Evolutionary conservation across 2,113 vertebrate genomes (phyloP).

Genomic region (Leptosomus discolor): DNA sequence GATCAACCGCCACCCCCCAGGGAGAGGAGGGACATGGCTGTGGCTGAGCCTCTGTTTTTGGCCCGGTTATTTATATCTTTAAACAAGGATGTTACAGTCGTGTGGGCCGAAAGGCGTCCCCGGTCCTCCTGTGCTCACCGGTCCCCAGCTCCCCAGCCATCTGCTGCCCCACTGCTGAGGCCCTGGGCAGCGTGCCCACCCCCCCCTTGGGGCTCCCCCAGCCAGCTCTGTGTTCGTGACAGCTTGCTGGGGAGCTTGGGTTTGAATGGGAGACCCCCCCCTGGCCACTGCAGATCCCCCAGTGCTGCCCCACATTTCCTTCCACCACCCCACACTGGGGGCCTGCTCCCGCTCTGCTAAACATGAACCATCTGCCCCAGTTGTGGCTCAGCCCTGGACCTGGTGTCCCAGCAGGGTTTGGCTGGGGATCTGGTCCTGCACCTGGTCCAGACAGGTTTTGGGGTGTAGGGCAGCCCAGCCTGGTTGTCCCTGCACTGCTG

Average conservation of each 20-base stretch:
- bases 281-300: too few species aligned
- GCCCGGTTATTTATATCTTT: constrained; percentile 19
- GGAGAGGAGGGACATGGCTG: background rate
- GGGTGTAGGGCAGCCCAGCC: background rate
- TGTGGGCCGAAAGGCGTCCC: background rate
- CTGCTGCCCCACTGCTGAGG: background rate
- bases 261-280: background rate
- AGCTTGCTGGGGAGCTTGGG: background rate
- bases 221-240: rapidly evolving
- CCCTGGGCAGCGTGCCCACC: background rate
- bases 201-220: background rate
- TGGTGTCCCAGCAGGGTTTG: background rate
- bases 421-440: background rate
- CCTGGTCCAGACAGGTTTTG: background rate
- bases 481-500: background rate
- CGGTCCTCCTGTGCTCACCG: background rate
- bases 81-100: constrained; percentile 37
- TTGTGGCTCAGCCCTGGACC: background rate
- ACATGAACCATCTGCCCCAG: rapidly evolving
- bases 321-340: rapidly evolving
- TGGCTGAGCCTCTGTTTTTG: background rate
- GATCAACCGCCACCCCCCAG: rapidly evolving
- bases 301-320: background rate
- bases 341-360: background rate
- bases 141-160: constrained; percentile 51